phyloP scores from a whole-genome alignment of 2,888 invertebrate species.

The Griposia aprilina region DNA sequence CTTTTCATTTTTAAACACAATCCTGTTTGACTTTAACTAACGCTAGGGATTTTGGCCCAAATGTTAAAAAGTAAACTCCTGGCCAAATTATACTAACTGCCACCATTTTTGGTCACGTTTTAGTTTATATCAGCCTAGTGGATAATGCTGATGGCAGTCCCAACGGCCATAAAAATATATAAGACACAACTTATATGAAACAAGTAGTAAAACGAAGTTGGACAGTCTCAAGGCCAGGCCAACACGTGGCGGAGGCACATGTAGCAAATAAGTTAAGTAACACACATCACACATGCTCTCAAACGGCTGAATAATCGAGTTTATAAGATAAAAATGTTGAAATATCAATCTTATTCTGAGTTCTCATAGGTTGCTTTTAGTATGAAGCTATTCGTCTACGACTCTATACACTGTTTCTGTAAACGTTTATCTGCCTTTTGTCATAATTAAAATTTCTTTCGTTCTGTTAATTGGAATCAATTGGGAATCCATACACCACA shows the following conservation, averaged over 20 bases:
- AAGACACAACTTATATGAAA: neutral
- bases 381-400: neutral
- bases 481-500: neutral
- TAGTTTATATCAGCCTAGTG: neutral
- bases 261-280: constrained; percentile 30
- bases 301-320: constrained; percentile 45
- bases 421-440: neutral
- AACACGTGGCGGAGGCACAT: constrained; percentile 49
- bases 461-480: neutral
- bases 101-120: neutral
- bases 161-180: constrained; percentile 5
- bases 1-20: constrained; percentile 47
- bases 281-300: constrained; percentile 37
- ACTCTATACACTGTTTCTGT: constrained; percentile 2
- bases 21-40: constrained; percentile 16
- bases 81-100: neutral
- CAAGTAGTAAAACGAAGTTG: constrained; percentile 6
- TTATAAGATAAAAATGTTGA: neutral
- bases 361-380: neutral
- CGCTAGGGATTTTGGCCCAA: neutral
- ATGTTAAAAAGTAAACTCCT: neutral
- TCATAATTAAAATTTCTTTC: neutral
- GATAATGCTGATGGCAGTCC: neutral
- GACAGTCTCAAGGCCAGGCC: constrained; percentile 34
- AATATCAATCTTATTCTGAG: constrained; percentile 11